Conservation (phyloP, 2,113 vertebrate species). For the Patagioenas fasciata region DNA sequence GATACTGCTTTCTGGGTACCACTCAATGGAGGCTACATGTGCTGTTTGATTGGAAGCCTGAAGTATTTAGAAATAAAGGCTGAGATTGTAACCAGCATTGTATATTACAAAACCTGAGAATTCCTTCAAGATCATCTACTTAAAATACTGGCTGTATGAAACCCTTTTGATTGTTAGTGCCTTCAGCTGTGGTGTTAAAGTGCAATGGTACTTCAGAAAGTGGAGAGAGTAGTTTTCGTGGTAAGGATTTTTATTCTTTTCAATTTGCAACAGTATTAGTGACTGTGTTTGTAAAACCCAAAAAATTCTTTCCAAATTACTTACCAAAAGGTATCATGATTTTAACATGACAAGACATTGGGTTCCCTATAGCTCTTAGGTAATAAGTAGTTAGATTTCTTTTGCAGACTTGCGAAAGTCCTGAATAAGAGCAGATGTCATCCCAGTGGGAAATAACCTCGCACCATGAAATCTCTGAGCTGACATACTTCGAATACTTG, state of each 20-base stretch:
- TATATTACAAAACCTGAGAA: neutral
- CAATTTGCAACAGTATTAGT: neutral
- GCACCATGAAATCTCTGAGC: neutral
- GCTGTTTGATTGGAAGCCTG: neutral
- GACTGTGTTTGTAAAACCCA: neutral
- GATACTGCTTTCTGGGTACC: neutral
- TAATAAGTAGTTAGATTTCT: neutral
- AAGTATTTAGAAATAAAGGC: neutral
- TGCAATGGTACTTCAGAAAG: neutral
- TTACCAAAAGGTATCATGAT: neutral
- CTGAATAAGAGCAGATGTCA: slow-evolving; percentile 20
- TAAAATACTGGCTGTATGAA: neutral
- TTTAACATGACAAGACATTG: neutral
- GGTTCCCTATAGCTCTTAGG: neutral
- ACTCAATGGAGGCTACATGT: neutral
- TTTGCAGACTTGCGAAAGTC: neutral
- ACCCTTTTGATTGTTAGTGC: neutral
- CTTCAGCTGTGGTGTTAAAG: neutral
- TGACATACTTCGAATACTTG: slow-evolving; percentile 4
- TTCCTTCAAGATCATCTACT: neutral
- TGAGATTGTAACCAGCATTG: neutral
- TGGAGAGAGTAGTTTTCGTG: neutral
- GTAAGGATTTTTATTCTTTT: neutral
- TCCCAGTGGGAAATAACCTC: neutral
- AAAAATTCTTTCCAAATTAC: neutral